phyloP scores from a whole-genome alignment of 2,888 invertebrate species.

The Acleris emargana region DNA sequence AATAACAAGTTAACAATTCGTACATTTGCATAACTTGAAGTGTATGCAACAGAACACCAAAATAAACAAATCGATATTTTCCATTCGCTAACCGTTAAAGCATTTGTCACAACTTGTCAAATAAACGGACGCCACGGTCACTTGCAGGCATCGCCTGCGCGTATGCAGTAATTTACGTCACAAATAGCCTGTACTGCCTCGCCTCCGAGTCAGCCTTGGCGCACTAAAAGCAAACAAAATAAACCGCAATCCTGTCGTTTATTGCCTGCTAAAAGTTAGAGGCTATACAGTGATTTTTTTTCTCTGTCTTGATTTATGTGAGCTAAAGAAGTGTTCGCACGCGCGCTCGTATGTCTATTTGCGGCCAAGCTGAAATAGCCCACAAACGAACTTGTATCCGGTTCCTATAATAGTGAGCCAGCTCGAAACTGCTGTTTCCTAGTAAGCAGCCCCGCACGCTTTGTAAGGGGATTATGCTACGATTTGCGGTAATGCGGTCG shows the following conservation, averaged over 20 bases:
- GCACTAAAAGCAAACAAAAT: slow-evolving; percentile 48
- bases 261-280: slow-evolving; percentile 54
- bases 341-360: slow-evolving; percentile 65
- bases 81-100: neutral
- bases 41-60: too few relatives aligned
- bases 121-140: slow-evolving; percentile 13
- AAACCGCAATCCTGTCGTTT: slow-evolving; percentile 50
- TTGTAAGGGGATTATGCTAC: slow-evolving; percentile 64
- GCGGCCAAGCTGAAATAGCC: slow-evolving; percentile 67
- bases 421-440: slow-evolving; percentile 53
- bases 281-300: slow-evolving; percentile 59
- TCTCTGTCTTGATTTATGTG: slow-evolving; percentile 59
- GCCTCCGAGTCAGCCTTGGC: slow-evolving; percentile 31
- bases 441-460: slow-evolving; percentile 50
- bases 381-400: slow-evolving; percentile 67
- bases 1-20: too few relatives aligned
- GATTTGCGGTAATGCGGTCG: slow-evolving; percentile 68
- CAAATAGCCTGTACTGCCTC: slow-evolving; percentile 7
- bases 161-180: slow-evolving; percentile 20
- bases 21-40: too few relatives aligned
- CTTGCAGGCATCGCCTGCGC: slow-evolving; percentile 6
- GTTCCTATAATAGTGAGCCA: slow-evolving; percentile 48
- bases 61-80: neutral
- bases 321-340: slow-evolving; percentile 61
- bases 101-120: slow-evolving; percentile 7